Conservation (phyloP, 23 tunicate genomes). For the Diplosoma virens region DNA sequence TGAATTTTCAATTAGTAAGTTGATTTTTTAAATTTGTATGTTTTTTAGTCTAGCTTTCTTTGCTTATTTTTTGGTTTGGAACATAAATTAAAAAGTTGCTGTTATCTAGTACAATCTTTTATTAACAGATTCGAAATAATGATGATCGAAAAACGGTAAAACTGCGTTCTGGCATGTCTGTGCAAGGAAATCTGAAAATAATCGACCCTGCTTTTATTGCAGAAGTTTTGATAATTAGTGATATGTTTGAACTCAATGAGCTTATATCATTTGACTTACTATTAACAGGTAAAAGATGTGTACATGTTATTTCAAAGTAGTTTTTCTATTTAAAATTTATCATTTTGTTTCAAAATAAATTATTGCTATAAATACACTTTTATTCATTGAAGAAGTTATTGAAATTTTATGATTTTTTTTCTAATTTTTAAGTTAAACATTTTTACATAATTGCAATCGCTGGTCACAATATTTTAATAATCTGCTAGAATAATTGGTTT, state of each 20-base stretch:
- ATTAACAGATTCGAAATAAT: slow-evolving; percentile 51
- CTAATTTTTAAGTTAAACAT: no score
- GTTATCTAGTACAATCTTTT: background rate
- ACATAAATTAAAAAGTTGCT: no score
- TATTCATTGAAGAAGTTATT: background rate
- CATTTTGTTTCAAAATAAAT: background rate
- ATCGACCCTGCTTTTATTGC: slow-evolving; percentile 61
- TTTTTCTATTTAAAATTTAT: background rate
- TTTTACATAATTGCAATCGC: no score
- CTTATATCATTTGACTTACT: slow-evolving; percentile 67
- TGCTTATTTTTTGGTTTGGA: no score
- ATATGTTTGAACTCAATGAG: slow-evolving; percentile 82
- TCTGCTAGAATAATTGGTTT: no score
- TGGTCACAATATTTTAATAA: no score
- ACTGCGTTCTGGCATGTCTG: slow-evolving; percentile 23
- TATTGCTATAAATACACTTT: background rate
- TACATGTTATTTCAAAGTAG: background rate
- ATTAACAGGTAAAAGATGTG: slow-evolving; percentile 26
- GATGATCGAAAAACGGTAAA: slow-evolving; percentile 55
- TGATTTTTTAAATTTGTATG: no score
- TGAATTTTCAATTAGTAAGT: no score
- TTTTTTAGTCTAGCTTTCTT: no score
- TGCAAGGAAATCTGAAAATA: slow-evolving; percentile 28
- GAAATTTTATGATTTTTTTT: no score
- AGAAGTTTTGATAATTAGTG: slow-evolving; percentile 80